Base-by-base conservation (phyloP, 2,113 vertebrate species). In the Phoenicopterus ruber region DNA sequence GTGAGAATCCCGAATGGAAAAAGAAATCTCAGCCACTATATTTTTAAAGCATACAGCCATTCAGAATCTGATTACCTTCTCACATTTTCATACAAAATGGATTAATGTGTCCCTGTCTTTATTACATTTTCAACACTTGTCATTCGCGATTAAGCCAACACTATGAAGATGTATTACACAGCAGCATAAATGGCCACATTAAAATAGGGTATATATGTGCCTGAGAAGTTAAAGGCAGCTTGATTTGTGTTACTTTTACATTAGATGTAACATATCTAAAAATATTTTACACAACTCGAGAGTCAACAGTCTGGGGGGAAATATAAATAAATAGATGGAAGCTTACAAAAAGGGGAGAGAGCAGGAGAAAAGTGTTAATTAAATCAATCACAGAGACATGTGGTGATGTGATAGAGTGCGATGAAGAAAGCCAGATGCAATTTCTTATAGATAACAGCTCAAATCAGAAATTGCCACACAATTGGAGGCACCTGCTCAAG, bases 71-170 rank as follows among this genome's bases (percentile, higher is more conserved):
- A 98, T 98, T 98, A 98, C 97, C 95, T 98, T 97, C 97, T 92
- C 93, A 97, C 93, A 98, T 98, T 98, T 98, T 98, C 98, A 98
- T 98, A 97, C 97, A 98, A 98, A 98, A 97, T 97, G 89, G 97
- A 98, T 98, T 98, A 98, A 98, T 97, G 97, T 92, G 95, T 96
- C 96, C 94, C 97, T 97, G 93, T 97, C 97, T 98, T 98, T 98
- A 98, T 98, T 98, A 97, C 97, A 97, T 97, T 98, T 98, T 97
- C 98, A 96, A 97, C 97, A 96, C 97, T 98, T 98, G 98, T 98
- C 98, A 97, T 98, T 98, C 8, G 82, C 26, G 94, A 98, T 98
- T 98, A 98, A 97, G 97, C 97, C 97, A 96, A 97, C 85, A 78
- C 95, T 97, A 93, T 98, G 98, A 98, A 98, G 97, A 98, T 97